Base-by-base conservation (phyloP, 2,797 vertebrate genomes). In the Onychomys leucogaster region DNA sequence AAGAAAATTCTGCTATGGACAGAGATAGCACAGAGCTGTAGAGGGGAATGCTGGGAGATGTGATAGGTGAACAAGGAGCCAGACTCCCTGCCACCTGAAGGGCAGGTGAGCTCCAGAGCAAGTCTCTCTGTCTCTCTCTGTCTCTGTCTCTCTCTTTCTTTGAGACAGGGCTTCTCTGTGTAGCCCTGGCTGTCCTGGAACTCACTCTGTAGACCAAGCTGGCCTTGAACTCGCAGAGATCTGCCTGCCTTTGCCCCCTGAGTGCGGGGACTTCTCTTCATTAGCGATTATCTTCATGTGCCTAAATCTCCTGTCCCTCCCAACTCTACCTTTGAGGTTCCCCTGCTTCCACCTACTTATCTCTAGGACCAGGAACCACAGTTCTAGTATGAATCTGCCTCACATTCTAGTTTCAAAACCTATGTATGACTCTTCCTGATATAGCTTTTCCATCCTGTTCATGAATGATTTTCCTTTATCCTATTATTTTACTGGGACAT, bases 401-500 rank as follows among this genome's bases (percentile, higher is more conserved):
- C 78, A 86, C 14, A 91, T 23, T 89, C 49, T 43, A 86, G 73
- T 19, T 76, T 84, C 57, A 90, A 17, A 73, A 87, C 76, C 87
- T 1, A 21, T 43, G 11, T 73, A 55, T 41, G 63, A 83, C 57
- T 89, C 63, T 90, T 93, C n/a, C 52, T 96, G 52, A 49, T 37
- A 49, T 0, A 43, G n/a, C 46, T 94, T 41, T 65, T 94, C 32
- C n/a, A 77, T 55, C 32, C 52, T 59, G 2, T 83, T 71, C 52
- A 87, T 12, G 27, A 95, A 80, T 87, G 65, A 81, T 17, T 94
- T 59, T 86, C 46, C 4, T 88, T 95, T n/a, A 89, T 46, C 19
- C 12, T 41, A 69, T 37, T 91, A 89, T 49, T 94, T 90, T 82
- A 96, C 13, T 32, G n/a, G 59, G 93, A 77, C 3, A 69, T 78